A percentile compares a stretch with the other conserved stretches of the same genome.
Evolutionary conservation across 1,140 invertebrate genomes (phyloP).

Genomic region (Melanaphis sacchari): DNA sequence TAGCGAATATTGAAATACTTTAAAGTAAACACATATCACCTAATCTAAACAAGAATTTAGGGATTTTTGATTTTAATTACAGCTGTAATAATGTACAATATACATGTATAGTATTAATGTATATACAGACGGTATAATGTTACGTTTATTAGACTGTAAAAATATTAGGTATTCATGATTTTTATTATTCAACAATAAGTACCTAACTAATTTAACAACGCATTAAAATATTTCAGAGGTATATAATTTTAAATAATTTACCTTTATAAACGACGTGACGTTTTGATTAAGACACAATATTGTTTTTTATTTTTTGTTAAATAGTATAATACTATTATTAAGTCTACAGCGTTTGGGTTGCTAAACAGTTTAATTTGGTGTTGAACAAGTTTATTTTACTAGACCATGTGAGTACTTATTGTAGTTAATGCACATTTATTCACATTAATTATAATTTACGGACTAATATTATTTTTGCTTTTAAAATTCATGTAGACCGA

Average conservation of each 20-base stretch:
- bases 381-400: not conserved
- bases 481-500: too few species aligned
- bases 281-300: not conserved
- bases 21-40: not conserved
- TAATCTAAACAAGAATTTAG: not conserved
- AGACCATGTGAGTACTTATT: too few species aligned
- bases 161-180: not conserved
- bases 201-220: not conserved
- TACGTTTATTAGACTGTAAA: not conserved
- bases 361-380: not conserved
- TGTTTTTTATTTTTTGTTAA: not conserved
- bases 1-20: not conserved
- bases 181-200: not conserved
- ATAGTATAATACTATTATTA: too few species aligned
- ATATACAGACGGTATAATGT: not conserved
- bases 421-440: too few species aligned
- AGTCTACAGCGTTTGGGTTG: too few species aligned
- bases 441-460: too few species aligned
- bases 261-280: not conserved
- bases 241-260: not conserved
- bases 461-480: too few species aligned
- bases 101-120: not conserved
- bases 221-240: not conserved
- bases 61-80: not conserved
- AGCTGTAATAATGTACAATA: too few species aligned